These are phyloP conservation scores for Hirtodrosophila confusa DNA, from an alignment of 2,888 invertebrate genomes.

Conservation along the genomic window DNA sequence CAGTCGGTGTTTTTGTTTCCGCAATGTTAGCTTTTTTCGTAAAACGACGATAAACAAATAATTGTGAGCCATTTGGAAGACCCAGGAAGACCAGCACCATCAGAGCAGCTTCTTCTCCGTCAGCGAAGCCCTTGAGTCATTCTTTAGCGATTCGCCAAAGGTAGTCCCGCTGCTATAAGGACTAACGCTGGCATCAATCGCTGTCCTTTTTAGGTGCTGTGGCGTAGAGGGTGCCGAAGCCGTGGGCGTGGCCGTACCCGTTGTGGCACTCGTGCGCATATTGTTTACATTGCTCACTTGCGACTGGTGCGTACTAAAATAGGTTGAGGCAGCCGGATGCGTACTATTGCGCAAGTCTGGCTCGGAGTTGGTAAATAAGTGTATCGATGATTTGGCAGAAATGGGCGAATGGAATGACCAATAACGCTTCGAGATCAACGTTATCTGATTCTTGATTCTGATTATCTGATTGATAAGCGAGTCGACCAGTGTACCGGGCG, in stretches of 20 bases:
- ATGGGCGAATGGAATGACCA: conserved; percentile 66
- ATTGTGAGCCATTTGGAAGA: conserved; percentile 25
- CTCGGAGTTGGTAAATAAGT: conserved; percentile 23
- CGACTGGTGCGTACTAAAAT: conserved; percentile 27
- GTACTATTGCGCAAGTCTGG: conserved; percentile 17
- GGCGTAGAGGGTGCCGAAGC: conserved; percentile 6
- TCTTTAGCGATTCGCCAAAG: background rate
- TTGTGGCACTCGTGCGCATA: background rate
- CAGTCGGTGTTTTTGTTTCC: conserved; percentile 59
- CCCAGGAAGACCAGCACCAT: conserved; percentile 25
- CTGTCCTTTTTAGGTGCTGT: conserved; percentile 7
- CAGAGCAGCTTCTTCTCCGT: conserved; percentile 61
- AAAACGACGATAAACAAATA: conserved; percentile 30
- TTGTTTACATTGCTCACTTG: conserved; percentile 12
- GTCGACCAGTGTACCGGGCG: conserved; percentile 85
- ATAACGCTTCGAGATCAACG: conserved; percentile 72
- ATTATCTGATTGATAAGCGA: conserved; percentile 74
- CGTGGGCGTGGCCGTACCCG: background rate
- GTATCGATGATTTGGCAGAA: conserved; percentile 34
- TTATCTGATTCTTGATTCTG: conserved; percentile 77
- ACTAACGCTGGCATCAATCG: conserved; percentile 37
- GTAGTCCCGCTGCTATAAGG: conserved; percentile 23
- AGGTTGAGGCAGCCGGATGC: conserved; percentile 10
- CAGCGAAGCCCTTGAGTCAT: conserved; percentile 13
- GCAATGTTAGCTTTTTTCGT: conserved; percentile 25